phyloP scores from a whole-genome alignment of 2,888 invertebrate genomes.

The Amiota communis region DNA sequence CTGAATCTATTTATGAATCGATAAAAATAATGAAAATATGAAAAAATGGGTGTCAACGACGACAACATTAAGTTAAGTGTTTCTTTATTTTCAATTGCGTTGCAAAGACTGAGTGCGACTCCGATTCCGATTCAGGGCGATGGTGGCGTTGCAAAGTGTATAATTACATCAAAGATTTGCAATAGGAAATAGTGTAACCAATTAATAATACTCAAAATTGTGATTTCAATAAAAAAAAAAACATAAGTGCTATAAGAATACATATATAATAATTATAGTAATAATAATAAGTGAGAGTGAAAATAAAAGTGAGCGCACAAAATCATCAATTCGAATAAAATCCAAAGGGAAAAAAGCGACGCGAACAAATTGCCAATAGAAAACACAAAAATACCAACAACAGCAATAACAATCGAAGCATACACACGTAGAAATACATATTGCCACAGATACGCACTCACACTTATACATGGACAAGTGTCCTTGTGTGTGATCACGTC shows the following conservation, averaged over 20 bases:
- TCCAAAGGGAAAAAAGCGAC: constrained; percentile 7
- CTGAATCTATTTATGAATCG: no score
- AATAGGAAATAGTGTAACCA: constrained; percentile 24
- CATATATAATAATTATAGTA: background rate
- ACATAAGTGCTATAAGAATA: constrained; percentile 19
- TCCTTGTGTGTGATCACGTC: constrained; percentile 19
- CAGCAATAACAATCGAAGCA: constrained; percentile 30
- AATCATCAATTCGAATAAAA: background rate
- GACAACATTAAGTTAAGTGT: background rate
- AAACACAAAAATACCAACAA: constrained; percentile 25
- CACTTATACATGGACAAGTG: constrained; percentile 42
- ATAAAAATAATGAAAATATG: background rate
- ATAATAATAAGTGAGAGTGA: background rate
- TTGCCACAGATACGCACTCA: background rate
- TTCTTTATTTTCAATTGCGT: background rate
- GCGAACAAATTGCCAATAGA: constrained; percentile 24
- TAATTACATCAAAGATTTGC: background rate
- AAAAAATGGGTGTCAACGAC: constrained; percentile 7
- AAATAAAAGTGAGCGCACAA: background rate
- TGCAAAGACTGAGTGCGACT: background rate
- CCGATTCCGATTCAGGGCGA: background rate
- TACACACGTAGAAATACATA: constrained; percentile 32
- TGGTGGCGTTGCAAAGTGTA: background rate
- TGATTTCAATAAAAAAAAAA: background rate
- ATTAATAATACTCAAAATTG: constrained; percentile 17